Evolutionary conservation across 2,113 vertebrate genomes (phyloP).

Genomic region (Paramormyrops kingsleyae): DNA sequence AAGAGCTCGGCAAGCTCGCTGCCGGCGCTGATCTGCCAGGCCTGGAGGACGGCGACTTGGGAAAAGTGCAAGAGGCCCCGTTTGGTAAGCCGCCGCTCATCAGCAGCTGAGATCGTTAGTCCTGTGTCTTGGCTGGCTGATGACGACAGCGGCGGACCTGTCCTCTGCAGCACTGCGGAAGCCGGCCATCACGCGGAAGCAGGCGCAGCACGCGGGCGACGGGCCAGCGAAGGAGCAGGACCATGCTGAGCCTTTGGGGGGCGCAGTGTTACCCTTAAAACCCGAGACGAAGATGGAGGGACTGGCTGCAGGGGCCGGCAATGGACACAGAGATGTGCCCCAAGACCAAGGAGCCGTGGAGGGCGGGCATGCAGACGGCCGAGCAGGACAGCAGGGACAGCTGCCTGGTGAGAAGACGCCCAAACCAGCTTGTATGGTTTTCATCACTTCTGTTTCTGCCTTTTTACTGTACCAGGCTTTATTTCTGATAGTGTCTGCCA

Average conservation of each 20-base stretch:
- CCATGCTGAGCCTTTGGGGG: conserved; percentile 41
- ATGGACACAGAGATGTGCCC: conserved; percentile 17
- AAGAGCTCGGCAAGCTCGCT: conserved; percentile 74
- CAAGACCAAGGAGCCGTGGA: conserved; percentile 46
- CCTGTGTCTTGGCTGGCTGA: neutral
- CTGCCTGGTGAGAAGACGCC: conserved; percentile 42
- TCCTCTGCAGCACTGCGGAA: conserved; percentile 57
- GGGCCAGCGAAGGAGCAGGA: conserved; percentile 2
- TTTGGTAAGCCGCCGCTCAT: conserved; percentile 64
- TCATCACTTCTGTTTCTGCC: neutral
- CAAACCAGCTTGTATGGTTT: neutral
- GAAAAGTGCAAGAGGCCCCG: conserved; percentile 74
- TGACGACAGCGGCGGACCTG: neutral
- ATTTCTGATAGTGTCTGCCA: too few species aligned
- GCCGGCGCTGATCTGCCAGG: conserved; percentile 93
- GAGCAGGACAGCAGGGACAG: conserved; percentile 58
- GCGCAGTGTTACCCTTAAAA: conserved; percentile 35
- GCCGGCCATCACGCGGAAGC: conserved; percentile 59
- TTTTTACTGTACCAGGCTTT: neutral
- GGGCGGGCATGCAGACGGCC: conserved; percentile 54
- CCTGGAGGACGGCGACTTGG: conserved; percentile 85
- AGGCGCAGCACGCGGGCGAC: conserved; percentile 23
- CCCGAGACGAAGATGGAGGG: neutral
- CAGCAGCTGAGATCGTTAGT: neutral
- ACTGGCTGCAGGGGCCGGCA: neutral